Evolutionary conservation across 2,113 vertebrate species (phyloP).

Genomic region (Eptesicus fuscus): DNA sequence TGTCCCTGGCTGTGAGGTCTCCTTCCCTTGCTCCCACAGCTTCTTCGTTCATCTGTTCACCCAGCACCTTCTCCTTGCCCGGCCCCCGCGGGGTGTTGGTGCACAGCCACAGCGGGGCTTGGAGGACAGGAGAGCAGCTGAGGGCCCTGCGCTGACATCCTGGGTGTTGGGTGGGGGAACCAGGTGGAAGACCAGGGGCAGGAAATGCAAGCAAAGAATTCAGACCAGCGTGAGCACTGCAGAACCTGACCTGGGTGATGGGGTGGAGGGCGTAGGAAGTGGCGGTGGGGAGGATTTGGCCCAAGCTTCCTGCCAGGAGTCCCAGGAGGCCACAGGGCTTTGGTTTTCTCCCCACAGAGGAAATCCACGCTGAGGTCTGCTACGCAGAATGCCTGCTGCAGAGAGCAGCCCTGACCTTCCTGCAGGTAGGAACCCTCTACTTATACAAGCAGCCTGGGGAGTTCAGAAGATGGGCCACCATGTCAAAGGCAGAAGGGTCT

Average conservation of each 20-base stretch:
- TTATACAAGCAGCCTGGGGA: not conserved
- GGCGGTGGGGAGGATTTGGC: not conserved
- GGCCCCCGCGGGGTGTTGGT: rapidly evolving
- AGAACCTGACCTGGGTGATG: no score
- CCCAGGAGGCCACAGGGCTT: not conserved
- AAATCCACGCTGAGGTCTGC: conserved; percentile 97
- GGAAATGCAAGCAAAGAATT: not conserved
- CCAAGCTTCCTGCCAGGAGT: not conserved
- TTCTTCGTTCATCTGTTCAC: not conserved
- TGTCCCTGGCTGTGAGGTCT: not conserved
- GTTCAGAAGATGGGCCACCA: not conserved
- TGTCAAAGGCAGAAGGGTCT: not conserved
- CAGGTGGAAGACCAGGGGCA: not conserved
- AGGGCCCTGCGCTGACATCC: not conserved
- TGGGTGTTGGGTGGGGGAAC: not conserved
- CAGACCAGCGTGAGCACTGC: not conserved
- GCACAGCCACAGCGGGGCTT: rapidly evolving
- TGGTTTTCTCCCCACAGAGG: conserved; percentile 83
- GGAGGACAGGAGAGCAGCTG: not conserved
- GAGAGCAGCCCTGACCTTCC: conserved; percentile 96
- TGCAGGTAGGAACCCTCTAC: conserved; percentile 86
- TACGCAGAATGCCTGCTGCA: conserved; percentile 98
- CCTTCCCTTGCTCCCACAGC: not conserved
- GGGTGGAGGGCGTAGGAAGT: not conserved
- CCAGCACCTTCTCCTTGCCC: not conserved